Evolutionary conservation across 2,113 vertebrate genomes (phyloP).

Genomic region (Montifringilla adamsi): DNA sequence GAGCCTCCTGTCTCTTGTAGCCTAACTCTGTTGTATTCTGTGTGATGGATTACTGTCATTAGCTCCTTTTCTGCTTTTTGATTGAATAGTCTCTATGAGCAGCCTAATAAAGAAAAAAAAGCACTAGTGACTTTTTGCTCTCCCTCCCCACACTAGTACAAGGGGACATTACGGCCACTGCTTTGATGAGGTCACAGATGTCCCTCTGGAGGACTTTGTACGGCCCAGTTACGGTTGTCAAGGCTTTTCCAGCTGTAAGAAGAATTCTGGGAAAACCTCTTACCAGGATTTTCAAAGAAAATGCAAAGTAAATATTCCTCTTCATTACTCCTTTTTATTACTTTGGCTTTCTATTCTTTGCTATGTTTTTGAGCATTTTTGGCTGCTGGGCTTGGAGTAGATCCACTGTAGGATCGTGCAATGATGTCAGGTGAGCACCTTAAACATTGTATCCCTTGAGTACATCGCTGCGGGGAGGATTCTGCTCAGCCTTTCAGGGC

Average conservation of each 20-base stretch:
- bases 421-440: rapidly evolving
- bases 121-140: background rate
- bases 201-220: conserved; percentile 69
- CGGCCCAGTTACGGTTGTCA: conserved; percentile 31
- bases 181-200: conserved; percentile 31
- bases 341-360: background rate
- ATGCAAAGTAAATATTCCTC: conserved; percentile 59
- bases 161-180: conserved; percentile 18
- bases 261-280: conserved; percentile 34
- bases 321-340: background rate
- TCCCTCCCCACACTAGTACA: conserved; percentile 35
- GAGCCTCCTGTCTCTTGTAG: background rate
- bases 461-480: background rate
- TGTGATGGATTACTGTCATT: background rate
- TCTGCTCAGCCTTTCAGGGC: rapidly evolving
- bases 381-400: background rate
- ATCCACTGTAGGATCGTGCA: background rate
- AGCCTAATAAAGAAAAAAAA: background rate
- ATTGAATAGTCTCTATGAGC: background rate
- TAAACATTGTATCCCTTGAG: background rate
- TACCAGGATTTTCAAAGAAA: conserved; percentile 53
- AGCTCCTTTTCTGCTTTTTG: background rate
- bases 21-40: background rate
- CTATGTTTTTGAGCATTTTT: background rate
- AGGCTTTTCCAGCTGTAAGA: conserved; percentile 12